Evolutionary conservation across 2,888 invertebrate genomes (phyloP).

Genomic region (Apamea sordens): DNA sequence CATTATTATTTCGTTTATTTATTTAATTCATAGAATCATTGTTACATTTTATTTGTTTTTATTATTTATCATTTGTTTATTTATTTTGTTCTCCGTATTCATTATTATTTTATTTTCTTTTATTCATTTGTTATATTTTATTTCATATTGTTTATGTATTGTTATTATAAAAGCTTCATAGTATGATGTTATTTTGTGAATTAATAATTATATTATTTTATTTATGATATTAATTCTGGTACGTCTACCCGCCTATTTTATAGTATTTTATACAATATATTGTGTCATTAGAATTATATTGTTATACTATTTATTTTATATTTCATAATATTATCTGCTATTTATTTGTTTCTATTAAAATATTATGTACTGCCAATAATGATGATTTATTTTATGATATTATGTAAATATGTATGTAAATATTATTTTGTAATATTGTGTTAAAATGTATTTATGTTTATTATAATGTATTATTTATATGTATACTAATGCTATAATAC

Average conservation of each 20-base stretch:
- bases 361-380: background rate
- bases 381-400: background rate
- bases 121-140: conserved; percentile 15
- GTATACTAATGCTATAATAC: conserved; percentile 14
- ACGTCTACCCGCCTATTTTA: conserved; percentile 37
- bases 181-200: conserved; percentile 12
- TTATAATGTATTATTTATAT: background rate
- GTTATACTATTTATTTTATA: background rate
- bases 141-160: conserved; percentile 12
- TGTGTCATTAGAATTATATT: background rate
- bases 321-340: background rate
- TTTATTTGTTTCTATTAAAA: background rate
- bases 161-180: background rate
- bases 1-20: background rate
- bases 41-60: background rate
- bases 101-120: conserved; percentile 16
- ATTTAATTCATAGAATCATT: background rate
- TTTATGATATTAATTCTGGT: conserved; percentile 1
- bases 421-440: background rate
- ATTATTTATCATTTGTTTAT: background rate
- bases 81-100: background rate
- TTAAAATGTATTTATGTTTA: conserved; percentile 3
- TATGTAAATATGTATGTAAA: conserved; percentile 1
- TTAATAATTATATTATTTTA: conserved; percentile 20
- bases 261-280: background rate